Base-by-base conservation (phyloP, 2,113 vertebrate species). In the Mus spicilegus region DNA sequence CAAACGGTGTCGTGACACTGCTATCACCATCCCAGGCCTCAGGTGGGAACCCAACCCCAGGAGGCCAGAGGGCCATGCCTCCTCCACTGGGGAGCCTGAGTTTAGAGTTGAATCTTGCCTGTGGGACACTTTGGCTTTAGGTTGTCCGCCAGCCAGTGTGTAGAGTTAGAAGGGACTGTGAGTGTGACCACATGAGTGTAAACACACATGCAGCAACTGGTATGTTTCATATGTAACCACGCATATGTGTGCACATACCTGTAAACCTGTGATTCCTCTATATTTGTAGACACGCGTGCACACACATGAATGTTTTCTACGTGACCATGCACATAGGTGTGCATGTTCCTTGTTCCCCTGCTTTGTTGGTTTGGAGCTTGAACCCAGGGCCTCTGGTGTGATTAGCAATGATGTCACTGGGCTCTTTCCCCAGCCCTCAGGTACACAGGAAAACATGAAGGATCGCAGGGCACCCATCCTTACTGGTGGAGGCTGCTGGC, bases 1-100 rank as follows among this genome's bases (percentile, higher is more conserved):
- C 22, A n/a, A 16, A 28, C 0, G 10, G 2, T 16, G 22, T 42
- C 1, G 7, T 16, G 42, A 82, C 20, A 1, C 4, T 3, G 11
- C 26, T 0, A 8, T 36, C 28, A 20, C 28, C 30, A 12, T 46
- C 51, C 17, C 17, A 10, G 11, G 54, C 33, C 9, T 46, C 39
- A 42, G 75, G 70, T 4, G 6, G 9, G 30, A 80, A 20, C 33
- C 30, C 11, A 11, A 13, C 42, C 19, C 8, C 54, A 4, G 19
- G 14, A 42, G 7, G 36, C 61, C 88, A 39, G 3, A 20, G 82
- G 76, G 39, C 22, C 22, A 1, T 3, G 2, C 12, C 10, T 90
- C 14, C 16, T 1, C 24, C 12, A 58, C 5, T 36, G 6, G 24
- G 0, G 3, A 54, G 39, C 49, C 58, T 54, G n/a, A 11, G 30